Evolutionary conservation across 1,140 invertebrate genomes (phyloP), one percentile per base, ranked within the genome.

Genomic region (Drosophila repletoides): DNA sequence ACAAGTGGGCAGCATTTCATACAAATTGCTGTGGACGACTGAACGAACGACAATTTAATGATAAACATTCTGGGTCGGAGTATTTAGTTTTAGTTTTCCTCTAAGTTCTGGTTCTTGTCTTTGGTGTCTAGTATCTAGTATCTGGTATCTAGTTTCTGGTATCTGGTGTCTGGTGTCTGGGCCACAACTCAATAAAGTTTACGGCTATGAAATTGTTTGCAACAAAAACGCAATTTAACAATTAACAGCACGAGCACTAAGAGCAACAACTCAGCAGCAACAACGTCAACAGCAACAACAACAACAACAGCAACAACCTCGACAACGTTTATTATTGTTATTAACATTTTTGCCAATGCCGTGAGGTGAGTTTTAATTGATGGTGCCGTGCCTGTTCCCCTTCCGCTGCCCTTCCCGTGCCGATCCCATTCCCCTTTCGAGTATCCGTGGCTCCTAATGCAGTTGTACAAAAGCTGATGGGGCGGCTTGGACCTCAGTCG

Each of bases 171-270:
- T 45, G 38, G 41, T 55, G 65, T n/a, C n/a, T n/a, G n/a, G n/a
- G n/a, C 70, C 74, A 83, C 79, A 84, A 86, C 79, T 84, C 79
- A 84, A 84, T 84, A 84, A 84, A 86, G 66, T 74, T 79, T 69
- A 81, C 72, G 61, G 55, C 77, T 76, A 73, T 81, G 73, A 83
- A 83, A 81, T 75, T 52, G 64, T 72, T 84, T 69, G 80, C 80
- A 68, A 79, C 74, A 79, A 79, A 86, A 86, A 86, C 80, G 80
- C 80, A 86, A 84, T 84, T 86, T 76, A 86, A 84, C 84, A 84
- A 86, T 84, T 84, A 84, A 84, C 81, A 84, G 72, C 77, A 83
- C 77, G 77, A 81, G 73, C 77, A 81, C 5, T 33, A 17, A 31
- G 40, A 56, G 9, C 43, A 43, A 14, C 46, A 17, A 0, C 9